Base-by-base conservation (phyloP, 2,113 vertebrate genomes). In the Albula goreensis region DNA sequence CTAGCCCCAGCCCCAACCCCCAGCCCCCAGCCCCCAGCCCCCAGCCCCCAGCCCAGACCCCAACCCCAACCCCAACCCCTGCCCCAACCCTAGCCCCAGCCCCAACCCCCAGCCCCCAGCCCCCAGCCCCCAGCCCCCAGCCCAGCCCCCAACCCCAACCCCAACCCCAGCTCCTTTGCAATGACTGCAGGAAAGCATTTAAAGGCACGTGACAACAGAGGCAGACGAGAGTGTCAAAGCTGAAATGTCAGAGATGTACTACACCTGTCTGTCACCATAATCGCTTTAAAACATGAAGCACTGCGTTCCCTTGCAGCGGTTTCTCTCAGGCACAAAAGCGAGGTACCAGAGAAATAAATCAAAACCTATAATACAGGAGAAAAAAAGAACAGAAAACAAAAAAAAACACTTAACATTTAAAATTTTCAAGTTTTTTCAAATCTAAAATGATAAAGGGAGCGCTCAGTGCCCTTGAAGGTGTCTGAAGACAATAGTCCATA, bases 401-500 rank as follows among this genome's bases (percentile, higher is more conserved):
- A 41, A 41, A 41, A 41, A 41, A 49, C 78, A 56, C 80, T 81
- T 13, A 53, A 52, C 31, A 78, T 78, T 85, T 77, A 49, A 84
- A 84, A 25, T 41, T 41, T 41, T 41, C 31, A 41, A 87, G 49
- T 5, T 51, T 7, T 19, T 53, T 63, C 22, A 83, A 80, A 87
- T 80, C 74, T 80, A 50, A 52, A 63, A 13, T 53, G 84, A 31
- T 85, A 22, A 78, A 48, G 12, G 51, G 80, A 63, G 25, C 49
- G 50, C 78, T 5, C 4, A 0, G 25, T 66, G 57, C 80, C 80
- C 49, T 80, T 11, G 85, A 81, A 81, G 85, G 79, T 53, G 77
- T 85, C 52, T 86, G 57, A 81, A 82, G 53, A 80, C 7, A 83
- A 57, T 53, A 53, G 50, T 79, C 80, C 50, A 80, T 85, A 41